Base-by-base conservation (phyloP, 1,140 invertebrate species). In the Heliothis subflexa region DNA sequence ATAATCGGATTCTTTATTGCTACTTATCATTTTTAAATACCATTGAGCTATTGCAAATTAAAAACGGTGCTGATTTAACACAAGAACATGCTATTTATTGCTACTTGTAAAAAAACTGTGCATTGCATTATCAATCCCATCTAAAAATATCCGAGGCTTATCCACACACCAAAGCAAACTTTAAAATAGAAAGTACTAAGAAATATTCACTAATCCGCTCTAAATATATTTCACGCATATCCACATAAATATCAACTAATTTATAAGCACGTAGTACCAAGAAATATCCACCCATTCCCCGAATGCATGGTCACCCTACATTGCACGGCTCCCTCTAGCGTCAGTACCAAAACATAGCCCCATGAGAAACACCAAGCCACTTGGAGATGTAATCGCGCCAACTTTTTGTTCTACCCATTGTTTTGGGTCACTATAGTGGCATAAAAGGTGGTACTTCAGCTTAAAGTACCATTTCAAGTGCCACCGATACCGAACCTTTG, bases 361-460 rank as follows among this genome's bases (percentile, higher is more conserved):
- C 91, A 92, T 92, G 91, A 90, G 91, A 92, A 91, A 92, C 87
- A 82, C 80, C 84, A 88, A 83, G 88, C 83, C 86, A 89, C 88
- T 89, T 83, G 61, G 88, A 91, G 90, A 92, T 93, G 85, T 89
- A 93, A 93, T 93, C 92, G 90, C 91, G 86, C 91, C 88, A 89
- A 88, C 91, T 89, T 91, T 88, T 88, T 88, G 83, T 92, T 92
- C 90, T 84, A 85, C 80, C 81, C 50, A 88, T 89, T 92, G 88
- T 91, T 90, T 85, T 83, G 81, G 47, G 28, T 52, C 73, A 66
- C 62, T 47, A 70, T 50, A 70, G 47, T 70, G 66, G 28, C 40
- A 9, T 52, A 59, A 61, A 74, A 12, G 55, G 45, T 59, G 21
- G 40, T 11, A n/a, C 47, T 49, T 21, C 61, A 61, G 47, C 49